Percentiles rank a stretch among this genome's conserved stretches.
These are phyloP conservation scores for Physella acuta DNA, from an alignment of 1,140 invertebrate genomes.

Conservation along the genomic window DNA sequence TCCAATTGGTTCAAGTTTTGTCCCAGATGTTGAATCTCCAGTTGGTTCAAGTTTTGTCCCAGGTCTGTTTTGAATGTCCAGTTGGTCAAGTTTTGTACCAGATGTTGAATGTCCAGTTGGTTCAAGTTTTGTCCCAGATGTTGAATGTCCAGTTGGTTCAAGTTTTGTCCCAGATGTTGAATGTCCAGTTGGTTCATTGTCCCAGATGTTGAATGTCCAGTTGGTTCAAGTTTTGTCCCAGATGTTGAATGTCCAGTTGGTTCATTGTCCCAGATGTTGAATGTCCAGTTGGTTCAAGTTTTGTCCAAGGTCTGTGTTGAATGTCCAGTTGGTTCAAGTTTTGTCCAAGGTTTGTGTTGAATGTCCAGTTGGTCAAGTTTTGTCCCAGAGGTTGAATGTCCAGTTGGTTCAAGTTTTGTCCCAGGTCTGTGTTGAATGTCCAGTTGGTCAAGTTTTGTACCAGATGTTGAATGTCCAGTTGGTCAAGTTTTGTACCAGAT, in stretches of 20 bases:
- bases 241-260: neutral
- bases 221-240: too few species aligned
- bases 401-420: neutral
- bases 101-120: neutral
- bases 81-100: slow-evolving; percentile 46
- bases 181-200: neutral
- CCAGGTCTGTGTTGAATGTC: too few species aligned
- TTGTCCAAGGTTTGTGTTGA: too few species aligned
- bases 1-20: too few species aligned
- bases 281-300: too few species aligned
- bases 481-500: neutral
- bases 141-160: too few species aligned
- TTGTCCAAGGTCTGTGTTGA: too few species aligned
- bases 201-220: too few species aligned
- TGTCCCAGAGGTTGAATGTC: too few species aligned
- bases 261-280: neutral
- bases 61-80: too few species aligned
- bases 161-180: too few species aligned
- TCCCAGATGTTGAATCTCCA: too few species aligned
- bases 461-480: neutral
- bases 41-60: neutral
- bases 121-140: neutral
- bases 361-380: slow-evolving; percentile 43
- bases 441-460: slow-evolving; percentile 46
- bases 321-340: neutral